phyloP scores from a whole-genome alignment of 2,797 vertebrate genomes.

The Microcaecilia unicolor region DNA sequence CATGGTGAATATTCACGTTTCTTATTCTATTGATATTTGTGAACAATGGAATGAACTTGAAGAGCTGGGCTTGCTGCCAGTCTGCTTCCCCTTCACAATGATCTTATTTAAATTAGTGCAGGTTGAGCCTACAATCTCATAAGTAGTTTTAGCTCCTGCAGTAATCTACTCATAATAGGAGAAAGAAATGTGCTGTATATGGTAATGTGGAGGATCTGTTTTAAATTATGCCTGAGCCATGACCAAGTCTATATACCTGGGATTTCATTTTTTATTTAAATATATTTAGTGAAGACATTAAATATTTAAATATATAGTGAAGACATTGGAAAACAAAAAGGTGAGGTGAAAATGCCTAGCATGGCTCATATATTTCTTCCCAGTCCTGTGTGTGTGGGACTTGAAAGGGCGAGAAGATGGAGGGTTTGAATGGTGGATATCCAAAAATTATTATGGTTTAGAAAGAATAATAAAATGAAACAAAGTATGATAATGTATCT shows the following conservation, averaged over 20 bases:
- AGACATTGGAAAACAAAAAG: too few relatives aligned
- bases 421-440: conserved; percentile 41
- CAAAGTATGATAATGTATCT: too few relatives aligned
- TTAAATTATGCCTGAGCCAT: conserved; percentile 32
- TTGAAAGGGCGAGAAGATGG: too few relatives aligned
- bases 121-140: conserved; percentile 31
- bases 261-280: too few relatives aligned
- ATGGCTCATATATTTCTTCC: too few relatives aligned
- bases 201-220: conserved; percentile 32
- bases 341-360: too few relatives aligned
- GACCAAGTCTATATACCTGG: conserved; percentile 32
- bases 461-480: too few relatives aligned
- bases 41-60: conserved; percentile 26
- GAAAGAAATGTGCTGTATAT: conserved; percentile 32
- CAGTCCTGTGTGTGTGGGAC: too few relatives aligned
- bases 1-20: conserved; percentile 6
- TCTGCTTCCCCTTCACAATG: conserved; percentile 27
- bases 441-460: conserved; percentile 41
- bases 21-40: conserved; percentile 17
- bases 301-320: too few relatives aligned
- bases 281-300: too few relatives aligned
- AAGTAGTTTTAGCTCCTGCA: conserved; percentile 32
- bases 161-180: conserved; percentile 35
- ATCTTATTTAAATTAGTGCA: conserved; percentile 40
- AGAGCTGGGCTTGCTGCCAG: conserved; percentile 28